Percentiles rank a stretch among this genome's conserved stretches.
phyloP scores from a whole-genome alignment of 2,113 vertebrate species.

The Gulo gulo region DNA sequence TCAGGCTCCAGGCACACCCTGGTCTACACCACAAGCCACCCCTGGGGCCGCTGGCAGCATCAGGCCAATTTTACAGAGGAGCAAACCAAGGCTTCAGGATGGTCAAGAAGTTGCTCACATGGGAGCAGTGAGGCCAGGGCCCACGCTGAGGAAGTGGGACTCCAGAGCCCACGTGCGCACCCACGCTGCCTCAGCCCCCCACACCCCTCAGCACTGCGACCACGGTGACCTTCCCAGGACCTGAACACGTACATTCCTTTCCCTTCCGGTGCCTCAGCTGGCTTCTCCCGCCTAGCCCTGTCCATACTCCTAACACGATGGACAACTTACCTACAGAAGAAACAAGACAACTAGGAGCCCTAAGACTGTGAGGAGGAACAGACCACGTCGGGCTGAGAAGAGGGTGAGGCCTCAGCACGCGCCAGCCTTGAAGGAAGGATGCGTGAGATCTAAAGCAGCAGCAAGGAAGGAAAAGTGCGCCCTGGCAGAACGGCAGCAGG shows the following conservation, averaged over 20 bases:
- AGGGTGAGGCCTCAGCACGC: not conserved
- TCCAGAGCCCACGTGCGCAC: accelerated
- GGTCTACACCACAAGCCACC: accelerated
- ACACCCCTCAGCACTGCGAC: not conserved
- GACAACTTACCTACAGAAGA: not conserved
- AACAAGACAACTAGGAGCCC: not conserved
- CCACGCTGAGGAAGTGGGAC: not conserved
- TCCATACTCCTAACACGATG: accelerated
- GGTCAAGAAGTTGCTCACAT: not conserved
- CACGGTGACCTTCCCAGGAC: not conserved
- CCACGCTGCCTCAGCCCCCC: not conserved
- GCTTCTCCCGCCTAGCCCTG: not conserved
- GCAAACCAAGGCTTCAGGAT: not conserved
- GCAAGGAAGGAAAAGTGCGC: not conserved
- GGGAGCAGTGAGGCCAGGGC: accelerated
- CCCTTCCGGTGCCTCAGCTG: not conserved
- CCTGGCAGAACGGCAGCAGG: not conserved
- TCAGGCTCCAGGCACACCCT: not conserved
- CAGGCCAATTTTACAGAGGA: not conserved
- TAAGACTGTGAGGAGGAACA: too few relatives aligned
- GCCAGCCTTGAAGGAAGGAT: not conserved
- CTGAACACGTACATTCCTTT: too few relatives aligned
- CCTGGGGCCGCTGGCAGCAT: too few relatives aligned
- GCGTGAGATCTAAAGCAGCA: not conserved
- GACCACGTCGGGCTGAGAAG: not conserved